Evolutionary conservation across 2,797 vertebrate genomes (phyloP), one percentile per base, ranked within the genome.

Genomic region (Enteromius thamalakanensis): DNA sequence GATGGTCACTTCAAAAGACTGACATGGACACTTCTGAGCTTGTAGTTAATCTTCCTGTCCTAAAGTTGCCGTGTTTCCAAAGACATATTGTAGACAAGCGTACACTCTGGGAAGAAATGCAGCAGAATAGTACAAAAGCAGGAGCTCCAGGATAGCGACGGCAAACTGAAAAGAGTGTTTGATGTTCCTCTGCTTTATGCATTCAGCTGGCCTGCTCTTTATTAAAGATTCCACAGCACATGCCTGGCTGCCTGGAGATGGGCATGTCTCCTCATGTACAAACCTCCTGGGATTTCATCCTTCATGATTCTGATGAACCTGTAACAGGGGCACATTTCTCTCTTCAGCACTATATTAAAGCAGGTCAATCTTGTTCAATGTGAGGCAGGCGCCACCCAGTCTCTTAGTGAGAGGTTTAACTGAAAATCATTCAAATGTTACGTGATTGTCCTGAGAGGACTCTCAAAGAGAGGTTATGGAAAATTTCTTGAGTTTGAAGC

Each of bases 191-290:
- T 88, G 89, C 88, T 89, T 90, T 91, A 88, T 79, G 89, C 88
- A 86, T 90, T 89, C 23, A 40, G 78, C 87, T 90, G 90, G 87
- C 86, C n/a, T 19, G 67, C 68, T 88, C 84, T 87, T 90, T 93
- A 93, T 93, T 92, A 91, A 87, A 93, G 91, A 94, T 93, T 94
- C 93, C 90, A 77, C 87, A 84, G 88, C 90, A 87, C 87, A 87
- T 89, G 90, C 89, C 84, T 81, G 86, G 90, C 88, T 90, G 90
- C 89, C 84, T 82, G 85, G 90, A 88, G 80, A 87, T 87, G 64
- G 53, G 84, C 88, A 79, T 87, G 85, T 89, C 87, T 88, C 87
- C 86, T 89, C 82, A 11, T 80, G 80, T 84, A 89, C 79, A 92
- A 93, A 90, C 91, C 92, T 91, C 91, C 90, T 81, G 49, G 88